Conservation (phyloP, 1,140 invertebrate genomes). For the Heliothis virescens region DNA sequence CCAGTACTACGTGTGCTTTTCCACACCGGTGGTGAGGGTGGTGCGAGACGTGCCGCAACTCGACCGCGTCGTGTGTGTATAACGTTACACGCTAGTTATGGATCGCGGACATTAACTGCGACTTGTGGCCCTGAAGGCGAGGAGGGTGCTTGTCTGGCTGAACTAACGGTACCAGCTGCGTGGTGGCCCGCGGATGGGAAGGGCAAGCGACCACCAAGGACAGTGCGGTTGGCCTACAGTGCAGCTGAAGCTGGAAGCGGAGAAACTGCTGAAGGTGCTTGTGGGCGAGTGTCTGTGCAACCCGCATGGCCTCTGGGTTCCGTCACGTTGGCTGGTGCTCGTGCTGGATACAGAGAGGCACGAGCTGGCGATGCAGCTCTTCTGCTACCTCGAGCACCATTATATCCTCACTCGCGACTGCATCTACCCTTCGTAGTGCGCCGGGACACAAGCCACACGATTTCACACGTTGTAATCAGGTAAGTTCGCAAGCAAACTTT, state of each 20-base stretch:
- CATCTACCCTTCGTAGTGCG: slow-evolving; percentile 95
- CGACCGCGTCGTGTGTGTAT: slow-evolving; percentile 90
- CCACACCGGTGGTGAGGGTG: slow-evolving; percentile 93
- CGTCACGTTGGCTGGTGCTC: slow-evolving; percentile 91
- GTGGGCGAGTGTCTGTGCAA: slow-evolving; percentile 89
- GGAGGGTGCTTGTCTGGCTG: slow-evolving; percentile 95
- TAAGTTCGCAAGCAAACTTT: slow-evolving; percentile 78
- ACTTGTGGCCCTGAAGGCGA: slow-evolving; percentile 95
- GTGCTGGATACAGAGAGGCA: slow-evolving; percentile 93
- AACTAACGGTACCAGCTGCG: slow-evolving; percentile 91
- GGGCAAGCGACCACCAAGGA: slow-evolving; percentile 87
- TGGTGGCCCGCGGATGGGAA: slow-evolving; percentile 94
- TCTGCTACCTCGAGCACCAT: slow-evolving; percentile 94
- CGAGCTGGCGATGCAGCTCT: slow-evolving; percentile 93
- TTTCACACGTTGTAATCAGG: slow-evolving; percentile 94
- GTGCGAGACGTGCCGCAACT: slow-evolving; percentile 84
- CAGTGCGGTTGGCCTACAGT: slow-evolving; percentile 93
- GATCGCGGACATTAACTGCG: slow-evolving; percentile 89
- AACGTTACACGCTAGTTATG: slow-evolving; percentile 90
- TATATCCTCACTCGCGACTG: slow-evolving; percentile 95
- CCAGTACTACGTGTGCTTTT: slow-evolving; percentile 95
- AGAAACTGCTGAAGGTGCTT: slow-evolving; percentile 89
- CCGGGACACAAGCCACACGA: slow-evolving; percentile 87
- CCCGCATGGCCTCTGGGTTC: slow-evolving; percentile 90
- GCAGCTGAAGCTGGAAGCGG: slow-evolving; percentile 92